Evolutionary conservation across 1,140 invertebrate genomes (phyloP), one percentile per base, ranked within the genome.

Genomic region (Ridgeia piscesae): DNA sequence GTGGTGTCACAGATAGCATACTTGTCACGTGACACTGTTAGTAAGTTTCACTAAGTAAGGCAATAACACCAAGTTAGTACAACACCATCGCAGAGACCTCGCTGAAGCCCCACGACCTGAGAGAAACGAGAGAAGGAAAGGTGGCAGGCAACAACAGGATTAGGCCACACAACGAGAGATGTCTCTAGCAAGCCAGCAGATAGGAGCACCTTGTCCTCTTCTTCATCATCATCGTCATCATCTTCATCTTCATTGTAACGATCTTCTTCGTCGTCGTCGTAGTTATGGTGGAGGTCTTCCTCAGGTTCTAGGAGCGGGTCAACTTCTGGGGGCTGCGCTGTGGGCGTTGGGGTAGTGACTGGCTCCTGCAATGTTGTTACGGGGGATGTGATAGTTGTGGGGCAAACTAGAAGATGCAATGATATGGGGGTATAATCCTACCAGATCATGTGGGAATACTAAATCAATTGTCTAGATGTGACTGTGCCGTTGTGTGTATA

Each of bases 191-290:
- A 77, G 58, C 58, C 58, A 77, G 58, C 34, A 90, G 33, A 34
- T 90, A 90, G 11, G 34, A 42, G 35, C 50, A 91, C 94, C 91
- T 94, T 94, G 33, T 94, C 93, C 88, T 95, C 93, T 48, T 93
- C 93, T 11, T 93, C 92, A 88, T 93, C 92, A 34, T 93, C 94
- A 77, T 50, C 89, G 33, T 92, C 90, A 91, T 92, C 92, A 33
- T 93, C 94, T 77, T 50, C 89, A 50, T 92, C 90, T 50, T 92
- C 93, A 42, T 94, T 92, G 91, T 93, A 91, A 91, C 95, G 94
- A 1, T 95, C 94, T n/a, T 95, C 94, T n/a, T 96, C 95, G 92
- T 96, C 96, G 21, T 50, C 48, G 88, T 96, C 95, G 88, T 95
- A 94, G 95, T 93, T 88, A 92, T 77, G 11, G 58, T 77, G 58